Evolutionary conservation across 2,888 invertebrate genomes (phyloP), one percentile per base, ranked within the genome.

Genomic region (Rotaria macrura): DNA sequence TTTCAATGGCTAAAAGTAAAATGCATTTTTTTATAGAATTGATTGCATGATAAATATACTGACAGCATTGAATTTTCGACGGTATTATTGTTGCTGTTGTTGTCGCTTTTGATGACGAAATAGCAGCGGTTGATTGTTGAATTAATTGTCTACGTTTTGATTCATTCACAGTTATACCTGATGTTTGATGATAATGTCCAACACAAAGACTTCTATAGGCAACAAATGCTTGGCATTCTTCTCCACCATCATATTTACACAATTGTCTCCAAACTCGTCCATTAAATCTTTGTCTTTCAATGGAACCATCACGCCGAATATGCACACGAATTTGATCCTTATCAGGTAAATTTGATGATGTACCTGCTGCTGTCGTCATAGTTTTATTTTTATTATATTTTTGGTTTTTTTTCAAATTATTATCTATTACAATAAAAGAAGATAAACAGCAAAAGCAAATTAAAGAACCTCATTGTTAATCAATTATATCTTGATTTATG

Each of bases 151-250:
- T 34, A 65, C 65, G 65, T 34, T 65, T 65, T 34, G 65, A 65
- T 65, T 65, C 65, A 65, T 65, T 65, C 34, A 65, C 65, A 65
- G 65, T 65, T 65, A 65, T 65, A 34, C 34, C 65, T 65, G 65
- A 65, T 34, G 65, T 65, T 65, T 65, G 65, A 65, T 65, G 34
- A 65, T 65, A 65, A 65, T 65, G 65, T 29, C 65, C 65, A 65
- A 65, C 65, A 34, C 65, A 65, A 29, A 65, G 29, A 34, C 65
- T 65, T 3, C 65, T 65, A 65, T 65, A 65, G 3, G 65, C 65
- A 65, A 65, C 65, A 65, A 65, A 65, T 29, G 34, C 65, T 38
- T 65, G 65, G 25, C 65, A 65, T 65, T 65, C 65, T 34, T 65
- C 65, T 65, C 65, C 65, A 34, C 65, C 65, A 65, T 65, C 65